Percentiles rank a stretch among this genome's conserved stretches.
Conservation (phyloP, 2,113 vertebrate genomes). For the Porphyrio hochstetteri region DNA sequence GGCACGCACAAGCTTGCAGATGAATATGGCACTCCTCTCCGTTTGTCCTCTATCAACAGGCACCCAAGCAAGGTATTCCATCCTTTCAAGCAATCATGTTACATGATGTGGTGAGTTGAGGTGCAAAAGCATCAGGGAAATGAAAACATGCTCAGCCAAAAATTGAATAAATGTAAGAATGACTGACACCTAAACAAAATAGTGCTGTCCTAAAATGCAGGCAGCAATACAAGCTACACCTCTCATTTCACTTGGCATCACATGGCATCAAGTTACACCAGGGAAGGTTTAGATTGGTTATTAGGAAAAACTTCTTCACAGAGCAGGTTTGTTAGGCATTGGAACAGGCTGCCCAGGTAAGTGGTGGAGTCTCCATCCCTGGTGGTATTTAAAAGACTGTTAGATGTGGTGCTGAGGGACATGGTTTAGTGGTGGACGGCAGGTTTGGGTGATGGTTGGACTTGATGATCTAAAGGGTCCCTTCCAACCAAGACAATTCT, state of each 20-base stretch:
- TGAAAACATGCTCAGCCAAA: not conserved
- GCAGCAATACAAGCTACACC: not conserved
- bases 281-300: no score
- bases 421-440: no score
- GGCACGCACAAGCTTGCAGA: not conserved
- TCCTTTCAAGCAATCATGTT: not conserved
- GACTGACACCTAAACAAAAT: not conserved
- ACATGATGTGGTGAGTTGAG: rapidly evolving
- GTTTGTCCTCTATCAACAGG: not conserved
- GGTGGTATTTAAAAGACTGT: no score
- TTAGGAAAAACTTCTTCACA: no score
- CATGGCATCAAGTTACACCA: no score
- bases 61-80: not conserved
- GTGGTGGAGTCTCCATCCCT: no score
- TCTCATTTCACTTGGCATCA: not conserved
- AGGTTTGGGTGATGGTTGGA: no score
- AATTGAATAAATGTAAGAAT: not conserved
- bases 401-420: no score
- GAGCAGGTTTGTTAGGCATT: no score
- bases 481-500: no score
- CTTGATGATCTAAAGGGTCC: no score
- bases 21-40: not conserved
- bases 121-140: not conserved
- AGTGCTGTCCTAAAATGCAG: not conserved
- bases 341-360: no score